phyloP scores from a whole-genome alignment of 2,113 vertebrate genomes.

The Apus apus region DNA sequence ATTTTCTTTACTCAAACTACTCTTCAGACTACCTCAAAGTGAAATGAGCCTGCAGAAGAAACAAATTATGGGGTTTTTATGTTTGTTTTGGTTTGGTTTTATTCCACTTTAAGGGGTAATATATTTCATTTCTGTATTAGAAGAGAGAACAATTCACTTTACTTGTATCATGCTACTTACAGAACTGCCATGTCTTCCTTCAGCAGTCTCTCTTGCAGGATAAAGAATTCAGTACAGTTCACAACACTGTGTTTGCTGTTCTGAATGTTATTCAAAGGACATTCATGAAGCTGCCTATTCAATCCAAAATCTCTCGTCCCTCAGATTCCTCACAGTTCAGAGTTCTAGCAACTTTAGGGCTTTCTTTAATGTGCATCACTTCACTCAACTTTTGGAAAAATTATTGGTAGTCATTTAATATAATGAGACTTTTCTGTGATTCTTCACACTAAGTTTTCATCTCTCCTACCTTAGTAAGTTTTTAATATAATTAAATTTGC shows the following conservation, averaged over 20 bases:
- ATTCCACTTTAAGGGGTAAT: not conserved
- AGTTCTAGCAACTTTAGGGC: not conserved
- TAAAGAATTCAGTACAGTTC: not conserved
- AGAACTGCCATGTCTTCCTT: not conserved
- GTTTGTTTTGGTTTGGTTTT: not conserved
- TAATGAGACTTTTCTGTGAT: not conserved
- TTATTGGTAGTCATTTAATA: not conserved
- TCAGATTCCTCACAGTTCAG: not conserved
- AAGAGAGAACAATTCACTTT: not conserved
- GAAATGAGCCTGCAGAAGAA: not conserved
- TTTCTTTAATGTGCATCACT: not conserved
- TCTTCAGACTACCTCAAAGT: not conserved
- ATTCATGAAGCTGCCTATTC: not conserved
- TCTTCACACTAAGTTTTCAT: not conserved
- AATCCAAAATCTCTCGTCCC: not conserved
- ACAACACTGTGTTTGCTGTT: not conserved
- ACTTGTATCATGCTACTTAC: not conserved
- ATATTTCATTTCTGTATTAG: not conserved
- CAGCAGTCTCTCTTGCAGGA: not conserved
- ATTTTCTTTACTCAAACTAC: not conserved
- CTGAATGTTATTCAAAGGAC: not conserved
- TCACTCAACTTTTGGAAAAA: not conserved
- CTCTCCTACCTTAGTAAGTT: not conserved
- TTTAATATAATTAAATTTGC: not conserved
- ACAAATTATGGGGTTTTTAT: not conserved